phyloP scores from a whole-genome alignment of 2,888 invertebrate genomes.

The Tryphoninae sp. region DNA sequence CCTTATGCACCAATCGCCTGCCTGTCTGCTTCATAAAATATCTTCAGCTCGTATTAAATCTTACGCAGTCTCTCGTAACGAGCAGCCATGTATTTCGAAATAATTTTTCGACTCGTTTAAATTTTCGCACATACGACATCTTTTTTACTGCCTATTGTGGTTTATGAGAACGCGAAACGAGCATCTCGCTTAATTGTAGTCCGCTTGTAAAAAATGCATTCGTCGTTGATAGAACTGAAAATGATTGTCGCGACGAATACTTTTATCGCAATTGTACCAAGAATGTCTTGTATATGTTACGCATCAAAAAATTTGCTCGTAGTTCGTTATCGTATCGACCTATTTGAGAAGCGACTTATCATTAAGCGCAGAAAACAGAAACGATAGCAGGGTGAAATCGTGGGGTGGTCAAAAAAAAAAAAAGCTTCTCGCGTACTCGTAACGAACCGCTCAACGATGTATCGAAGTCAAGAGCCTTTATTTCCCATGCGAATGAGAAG shows the following conservation, averaged over 20 bases:
- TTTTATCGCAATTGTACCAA: neutral
- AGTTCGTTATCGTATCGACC: conserved; percentile 66
- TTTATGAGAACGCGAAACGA: conserved; percentile 11
- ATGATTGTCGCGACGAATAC: neutral
- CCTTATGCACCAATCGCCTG: conserved; percentile 27
- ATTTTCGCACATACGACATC: neutral
- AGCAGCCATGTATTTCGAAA: conserved; percentile 14
- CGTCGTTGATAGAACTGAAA: conserved; percentile 18
- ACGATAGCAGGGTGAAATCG: neutral
- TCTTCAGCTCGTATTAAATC: neutral
- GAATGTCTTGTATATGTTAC: neutral
- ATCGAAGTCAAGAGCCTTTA: no score
- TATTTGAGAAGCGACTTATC: conserved; percentile 62
- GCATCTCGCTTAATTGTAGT: conserved; percentile 32
- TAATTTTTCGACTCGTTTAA: conserved; percentile 7
- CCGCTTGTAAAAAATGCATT: conserved; percentile 22
- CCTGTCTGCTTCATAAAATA: conserved; percentile 53
- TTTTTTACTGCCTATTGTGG: conserved; percentile 24
- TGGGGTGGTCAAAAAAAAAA: conserved; percentile 29
- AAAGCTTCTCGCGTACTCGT: neutral
- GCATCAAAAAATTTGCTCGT: neutral
- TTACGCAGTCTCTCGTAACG: neutral
- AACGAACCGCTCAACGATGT: no score
- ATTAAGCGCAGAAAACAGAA: conserved; percentile 44
- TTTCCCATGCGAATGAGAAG: no score